Evolutionary conservation across 2,888 invertebrate genomes (phyloP), one percentile per base, ranked within the genome.

Genomic region (Diarsia dahlii): DNA sequence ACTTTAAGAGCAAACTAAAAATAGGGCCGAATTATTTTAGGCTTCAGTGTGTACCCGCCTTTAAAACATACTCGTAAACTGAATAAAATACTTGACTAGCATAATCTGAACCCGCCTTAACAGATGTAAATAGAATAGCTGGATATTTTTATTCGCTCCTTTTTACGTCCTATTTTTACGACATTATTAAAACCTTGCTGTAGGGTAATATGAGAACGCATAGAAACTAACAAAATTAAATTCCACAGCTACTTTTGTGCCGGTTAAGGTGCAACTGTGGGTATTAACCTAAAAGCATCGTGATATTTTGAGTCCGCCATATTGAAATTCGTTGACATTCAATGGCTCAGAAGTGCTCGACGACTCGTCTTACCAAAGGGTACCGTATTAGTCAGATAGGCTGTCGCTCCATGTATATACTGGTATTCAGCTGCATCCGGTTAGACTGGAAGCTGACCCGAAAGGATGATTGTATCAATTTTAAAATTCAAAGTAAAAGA

Each of bases 1-100:
- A 60, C n/a, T n/a, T n/a, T n/a, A n/a, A n/a, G n/a, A 58, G 8
- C 1, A n/a, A 60, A 34, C 18, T 34, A 18, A 34, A 58, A 34
- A 60, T 18, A 18, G 3, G 18, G 34, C 1, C 9, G 34, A 60
- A 18, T 34, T 60, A 18, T 39, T 34, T 46, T 8, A 50, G 45
- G 18, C 18, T 50, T 52, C 45, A 81, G 67, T 81, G 81, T 20
- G 45, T 63, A 81, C 23, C 12, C 3, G 20, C 46, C 81, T 74
- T 78, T 74, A 74, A 74, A 81, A 74, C 56, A 46, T 52, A 78
- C 74, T 80, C 77, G 60, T 74, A 76, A 81, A 66, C 62, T 81
- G 76, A 81, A 81, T 81, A 76, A 81, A 76, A 81, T 68, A 79
- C 63, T 76, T 63, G 62, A 81, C 56, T 76, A 56, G 76, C 56